phyloP scores from a whole-genome alignment of 1,140 invertebrate genomes.

The Ostrea edulis region DNA sequence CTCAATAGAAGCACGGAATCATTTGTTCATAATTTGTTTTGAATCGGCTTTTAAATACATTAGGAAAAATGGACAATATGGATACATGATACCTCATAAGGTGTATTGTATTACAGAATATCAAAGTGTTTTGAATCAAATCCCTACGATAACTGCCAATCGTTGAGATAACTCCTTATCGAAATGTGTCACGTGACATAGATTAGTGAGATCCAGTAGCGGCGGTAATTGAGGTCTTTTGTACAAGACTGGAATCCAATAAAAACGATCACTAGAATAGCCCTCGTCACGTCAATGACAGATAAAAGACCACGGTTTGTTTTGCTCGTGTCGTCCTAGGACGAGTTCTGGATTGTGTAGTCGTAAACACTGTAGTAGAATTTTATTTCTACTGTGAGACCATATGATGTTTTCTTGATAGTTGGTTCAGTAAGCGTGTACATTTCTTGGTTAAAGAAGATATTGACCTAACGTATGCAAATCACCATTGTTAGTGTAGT shows the following conservation, averaged over 20 bases:
- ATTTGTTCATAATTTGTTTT: not conserved
- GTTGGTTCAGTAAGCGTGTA: not conserved
- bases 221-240: not conserved
- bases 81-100: not conserved
- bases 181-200: not conserved
- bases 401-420: not conserved
- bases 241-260: not conserved
- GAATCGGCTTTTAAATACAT: not conserved
- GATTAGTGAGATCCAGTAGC: not conserved
- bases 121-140: not conserved
- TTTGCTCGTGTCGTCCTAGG: not conserved
- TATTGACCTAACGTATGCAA: too few species aligned
- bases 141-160: not conserved
- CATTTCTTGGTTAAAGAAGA: not conserved
- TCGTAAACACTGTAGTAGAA: too few species aligned
- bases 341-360: not conserved
- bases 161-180: not conserved
- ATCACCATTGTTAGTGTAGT: too few species aligned
- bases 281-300: not conserved
- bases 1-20: not conserved
- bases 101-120: conserved; percentile 17
- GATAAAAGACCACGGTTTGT: not conserved
- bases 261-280: not conserved
- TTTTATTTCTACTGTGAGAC: not conserved
- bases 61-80: not conserved